A percentile compares a stretch with the other conserved stretches of the same genome.
Evolutionary conservation across 2,888 invertebrate species (phyloP).

Genomic region (Pseudococcus jackbeardsleyi): DNA sequence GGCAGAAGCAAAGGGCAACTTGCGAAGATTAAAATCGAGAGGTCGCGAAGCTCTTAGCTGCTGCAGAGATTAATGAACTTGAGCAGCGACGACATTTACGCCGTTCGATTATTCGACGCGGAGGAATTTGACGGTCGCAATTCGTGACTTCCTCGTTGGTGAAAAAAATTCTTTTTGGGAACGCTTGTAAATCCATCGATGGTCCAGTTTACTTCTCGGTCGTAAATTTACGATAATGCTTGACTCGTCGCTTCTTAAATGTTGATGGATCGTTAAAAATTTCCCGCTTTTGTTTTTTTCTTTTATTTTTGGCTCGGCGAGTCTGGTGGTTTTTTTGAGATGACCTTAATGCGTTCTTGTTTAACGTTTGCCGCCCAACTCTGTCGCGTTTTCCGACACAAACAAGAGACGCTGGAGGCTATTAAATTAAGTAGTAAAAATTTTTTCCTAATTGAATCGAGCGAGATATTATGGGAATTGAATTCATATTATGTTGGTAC

Average conservation of each 20-base stretch:
- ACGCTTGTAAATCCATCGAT: background rate
- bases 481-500: background rate
- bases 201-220: background rate
- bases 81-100: background rate
- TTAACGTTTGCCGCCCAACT: background rate
- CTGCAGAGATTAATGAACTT: background rate
- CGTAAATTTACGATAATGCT: background rate
- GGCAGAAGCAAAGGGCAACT: background rate
- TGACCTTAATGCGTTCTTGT: background rate
- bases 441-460: slow-evolving; percentile 26
- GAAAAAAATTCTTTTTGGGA: background rate
- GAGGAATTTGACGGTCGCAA: background rate
- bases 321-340: background rate
- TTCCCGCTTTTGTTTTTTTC: background rate
- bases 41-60: background rate
- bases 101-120: background rate
- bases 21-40: background rate
- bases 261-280: slow-evolving; percentile 19
- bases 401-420: background rate
- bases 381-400: background rate
- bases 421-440: slow-evolving; percentile 1
- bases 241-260: background rate
- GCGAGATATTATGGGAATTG: slow-evolving; percentile 31
- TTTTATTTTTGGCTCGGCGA: background rate
- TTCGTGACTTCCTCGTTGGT: background rate